Evolutionary conservation across 2,797 vertebrate genomes (phyloP), one percentile per base, ranked within the genome.

Genomic region (Eptatretus atami): DNA sequence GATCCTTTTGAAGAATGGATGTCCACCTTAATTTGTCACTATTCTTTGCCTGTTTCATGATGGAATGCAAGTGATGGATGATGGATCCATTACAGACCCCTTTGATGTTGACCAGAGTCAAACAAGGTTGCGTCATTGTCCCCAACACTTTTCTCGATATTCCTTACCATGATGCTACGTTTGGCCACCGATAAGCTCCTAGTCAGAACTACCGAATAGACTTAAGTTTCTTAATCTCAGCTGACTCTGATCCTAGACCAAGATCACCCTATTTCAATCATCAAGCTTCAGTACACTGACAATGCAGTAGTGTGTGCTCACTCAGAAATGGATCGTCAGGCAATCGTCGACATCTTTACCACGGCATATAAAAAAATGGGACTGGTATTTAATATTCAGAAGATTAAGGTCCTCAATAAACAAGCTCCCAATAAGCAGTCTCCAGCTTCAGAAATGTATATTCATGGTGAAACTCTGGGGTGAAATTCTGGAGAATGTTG

Each of bases 101-200:
- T 60, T 60, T 60, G 6, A 60, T 6, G 55, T 60, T 60, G 55
- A 60, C 55, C 19, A 19, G 55, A 9, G 55, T 19, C 55, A 60
- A 60, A 60, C 14, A 60, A 60, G 54, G 55, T 19, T 60, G 55
- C 19, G 19, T 6, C 55, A 60, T 60, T 19, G 9, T 19, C 19
- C 55, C 55, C 55, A 60, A 60, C 55, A 60, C 55, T 60, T 60
- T 60, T 60, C 8, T 60, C 55, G 19, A 60, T 60, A 60, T 60
- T 60, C 55, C 55, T 60, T 6, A 60, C 9, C 19, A 19, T 19
- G 1, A 60, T 60, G 55, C 8, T 60, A 60, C 9, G 19, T 6
- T 19, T 60, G 19, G 6, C 55, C 8, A 60, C 6, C 19, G 8
- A 19, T 6, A 60, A 60, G 55, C 55, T 60, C 6, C 9, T 6